A percentile compares a stretch with the other conserved stretches of the same genome.
Evolutionary conservation across 2,888 invertebrate species (phyloP).

Genomic region (Mechanitis mazaeus): DNA sequence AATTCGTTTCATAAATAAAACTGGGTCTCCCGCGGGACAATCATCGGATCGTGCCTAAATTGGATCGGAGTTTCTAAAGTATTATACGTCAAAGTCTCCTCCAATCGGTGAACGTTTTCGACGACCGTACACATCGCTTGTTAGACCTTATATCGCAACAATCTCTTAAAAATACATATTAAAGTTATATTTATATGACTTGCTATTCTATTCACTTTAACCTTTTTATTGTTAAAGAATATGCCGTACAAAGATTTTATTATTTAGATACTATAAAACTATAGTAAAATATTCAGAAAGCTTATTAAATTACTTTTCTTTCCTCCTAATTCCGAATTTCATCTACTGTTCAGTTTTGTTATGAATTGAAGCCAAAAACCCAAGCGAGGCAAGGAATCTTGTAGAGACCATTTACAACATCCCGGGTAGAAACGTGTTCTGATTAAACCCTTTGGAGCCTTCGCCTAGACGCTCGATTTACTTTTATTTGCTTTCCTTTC

Average conservation of each 20-base stretch:
- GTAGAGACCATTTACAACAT: slow-evolving; percentile 46
- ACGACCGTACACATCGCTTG: not conserved
- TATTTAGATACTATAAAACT: no score
- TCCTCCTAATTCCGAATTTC: slow-evolving; percentile 24
- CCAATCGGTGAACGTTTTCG: not conserved
- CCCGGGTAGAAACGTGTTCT: slow-evolving; percentile 45
- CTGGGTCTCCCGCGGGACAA: slow-evolving; percentile 56
- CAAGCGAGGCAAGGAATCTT: slow-evolving; percentile 36
- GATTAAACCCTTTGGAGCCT: slow-evolving; percentile 60
- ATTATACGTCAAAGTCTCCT: not conserved
- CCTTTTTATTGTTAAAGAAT: no score
- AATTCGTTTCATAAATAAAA: slow-evolving; percentile 57
- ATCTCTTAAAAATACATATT: not conserved
- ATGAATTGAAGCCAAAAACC: slow-evolving; percentile 31
- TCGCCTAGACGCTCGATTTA: slow-evolving; percentile 48
- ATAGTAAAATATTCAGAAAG: no score
- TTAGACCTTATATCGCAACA: not conserved
- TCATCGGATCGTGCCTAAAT: slow-evolving; percentile 61
- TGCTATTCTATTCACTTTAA: no score
- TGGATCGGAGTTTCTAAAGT: slow-evolving; percentile 37
- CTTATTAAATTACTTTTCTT: not conserved
- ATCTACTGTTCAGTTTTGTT: slow-evolving; percentile 2
- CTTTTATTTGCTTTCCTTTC: slow-evolving; percentile 50
- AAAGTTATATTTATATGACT: slow-evolving; percentile 1
- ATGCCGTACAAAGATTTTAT: no score